These are phyloP conservation scores for Lamellibrachia luymesi DNA, from an alignment of 1,140 invertebrate genomes.

Conservation along the genomic window DNA sequence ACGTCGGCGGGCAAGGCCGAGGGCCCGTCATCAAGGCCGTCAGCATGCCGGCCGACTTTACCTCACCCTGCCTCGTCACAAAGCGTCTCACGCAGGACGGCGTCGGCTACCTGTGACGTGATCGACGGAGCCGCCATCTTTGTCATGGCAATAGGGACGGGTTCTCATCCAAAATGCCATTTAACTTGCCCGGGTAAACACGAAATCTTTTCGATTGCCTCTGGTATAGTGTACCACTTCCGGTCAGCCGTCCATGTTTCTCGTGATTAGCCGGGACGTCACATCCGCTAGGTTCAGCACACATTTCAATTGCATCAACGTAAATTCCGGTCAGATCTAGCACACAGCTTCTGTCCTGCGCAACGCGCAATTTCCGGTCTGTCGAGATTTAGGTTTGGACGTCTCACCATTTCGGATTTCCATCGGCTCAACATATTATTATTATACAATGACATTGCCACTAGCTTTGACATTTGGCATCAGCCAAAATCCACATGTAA, in stretches of 20 bases:
- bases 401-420: neutral
- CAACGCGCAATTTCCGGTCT: neutral
- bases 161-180: neutral
- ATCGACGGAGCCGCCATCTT: neutral
- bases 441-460: neutral
- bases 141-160: neutral
- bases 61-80: neutral
- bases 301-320: neutral
- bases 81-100: slow-evolving; percentile 10
- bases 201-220: neutral
- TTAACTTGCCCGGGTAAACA: neutral
- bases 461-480: neutral
- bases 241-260: neutral
- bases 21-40: neutral
- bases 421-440: neutral
- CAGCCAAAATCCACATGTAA: neutral
- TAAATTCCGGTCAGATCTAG: neutral
- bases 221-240: neutral
- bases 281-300: no score
- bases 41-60: neutral
- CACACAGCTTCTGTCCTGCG: neutral
- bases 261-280: neutral
- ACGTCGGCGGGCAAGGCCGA: neutral
- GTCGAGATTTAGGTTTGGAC: neutral
- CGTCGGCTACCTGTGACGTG: slow-evolving; percentile 6